A percentile compares a stretch with the other conserved stretches of the same genome.
Evolutionary conservation across 1,140 invertebrate genomes (phyloP).

Genomic region (Apis cerana): DNA sequence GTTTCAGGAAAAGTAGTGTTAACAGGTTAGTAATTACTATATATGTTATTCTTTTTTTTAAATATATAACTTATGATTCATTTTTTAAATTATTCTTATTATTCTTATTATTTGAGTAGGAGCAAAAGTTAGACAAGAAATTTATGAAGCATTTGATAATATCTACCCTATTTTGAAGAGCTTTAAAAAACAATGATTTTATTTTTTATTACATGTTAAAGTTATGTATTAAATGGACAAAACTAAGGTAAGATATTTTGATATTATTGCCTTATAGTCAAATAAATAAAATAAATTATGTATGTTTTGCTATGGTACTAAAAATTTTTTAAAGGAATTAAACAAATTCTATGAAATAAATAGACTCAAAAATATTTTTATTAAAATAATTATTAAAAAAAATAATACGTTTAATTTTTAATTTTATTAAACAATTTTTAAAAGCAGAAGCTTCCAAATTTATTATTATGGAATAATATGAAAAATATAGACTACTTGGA

Average conservation of each 20-base stretch:
- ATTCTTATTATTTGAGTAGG: slow-evolving; percentile 83
- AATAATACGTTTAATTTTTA: not conserved
- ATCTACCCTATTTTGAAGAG: slow-evolving; percentile 99
- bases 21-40: slow-evolving; percentile 85
- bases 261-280: not conserved
- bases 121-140: slow-evolving; percentile 98
- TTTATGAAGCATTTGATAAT: slow-evolving; percentile 99
- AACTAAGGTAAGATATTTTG: slow-evolving; percentile 18
- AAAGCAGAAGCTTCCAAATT: not conserved
- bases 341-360: not conserved
- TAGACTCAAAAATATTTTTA: not conserved
- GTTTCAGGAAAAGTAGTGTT: slow-evolving; percentile 99
- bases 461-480: not conserved
- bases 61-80: not conserved
- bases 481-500: not conserved
- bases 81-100: slow-evolving; percentile 26
- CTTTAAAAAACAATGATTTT: slow-evolving; percentile 94
- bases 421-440: not conserved
- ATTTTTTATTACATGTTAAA: slow-evolving; percentile 6
- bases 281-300: not conserved
- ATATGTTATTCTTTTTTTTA: slow-evolving; percentile 13
- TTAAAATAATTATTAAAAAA: not conserved
- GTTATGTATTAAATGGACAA: not conserved
- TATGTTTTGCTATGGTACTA: not conserved
- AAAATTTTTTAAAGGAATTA: not conserved